phyloP scores from a whole-genome alignment of 2,888 invertebrate genomes.

The Chloroclysta siterata region DNA sequence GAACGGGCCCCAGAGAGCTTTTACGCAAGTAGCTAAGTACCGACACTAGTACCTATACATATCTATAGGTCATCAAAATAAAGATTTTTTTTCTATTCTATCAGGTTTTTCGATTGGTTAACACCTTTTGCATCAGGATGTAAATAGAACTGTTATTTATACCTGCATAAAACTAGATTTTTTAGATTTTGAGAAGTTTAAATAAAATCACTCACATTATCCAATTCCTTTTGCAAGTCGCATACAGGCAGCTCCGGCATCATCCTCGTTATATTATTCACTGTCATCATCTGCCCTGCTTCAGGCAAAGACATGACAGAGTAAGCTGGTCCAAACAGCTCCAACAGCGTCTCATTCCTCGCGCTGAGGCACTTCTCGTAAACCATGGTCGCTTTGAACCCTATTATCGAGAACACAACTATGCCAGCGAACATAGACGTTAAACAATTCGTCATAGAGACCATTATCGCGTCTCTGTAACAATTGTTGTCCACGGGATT shows the following conservation, averaged over 20 bases:
- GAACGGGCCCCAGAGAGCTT: no score
- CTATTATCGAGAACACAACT: conserved; percentile 97
- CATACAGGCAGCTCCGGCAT: conserved; percentile 90
- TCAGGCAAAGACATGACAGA: conserved; percentile 79
- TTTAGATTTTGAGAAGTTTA: no score
- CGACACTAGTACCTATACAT: no score
- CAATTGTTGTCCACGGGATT: conserved; percentile 99
- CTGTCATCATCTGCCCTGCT: conserved; percentile 82
- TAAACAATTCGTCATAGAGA: conserved; percentile 96
- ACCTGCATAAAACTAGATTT: no score
- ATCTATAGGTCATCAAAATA: no score
- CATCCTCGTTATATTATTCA: conserved; percentile 82
- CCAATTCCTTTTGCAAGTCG: conserved; percentile 93
- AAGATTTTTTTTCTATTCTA: no score
- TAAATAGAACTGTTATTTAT: no score
- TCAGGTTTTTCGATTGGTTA: no score
- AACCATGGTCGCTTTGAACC: conserved; percentile 95
- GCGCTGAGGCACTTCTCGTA: conserved; percentile 89
- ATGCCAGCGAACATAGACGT: conserved; percentile 99
- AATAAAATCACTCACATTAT: conserved; percentile 88
- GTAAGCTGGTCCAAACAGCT: conserved; percentile 82
- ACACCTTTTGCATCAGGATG: no score
- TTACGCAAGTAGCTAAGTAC: no score
- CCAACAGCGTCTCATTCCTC: conserved; percentile 86
- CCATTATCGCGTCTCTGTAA: conserved; percentile 96